phyloP scores from a whole-genome alignment of 2,797 vertebrate species.

The Threskiornis aethiopicus region DNA sequence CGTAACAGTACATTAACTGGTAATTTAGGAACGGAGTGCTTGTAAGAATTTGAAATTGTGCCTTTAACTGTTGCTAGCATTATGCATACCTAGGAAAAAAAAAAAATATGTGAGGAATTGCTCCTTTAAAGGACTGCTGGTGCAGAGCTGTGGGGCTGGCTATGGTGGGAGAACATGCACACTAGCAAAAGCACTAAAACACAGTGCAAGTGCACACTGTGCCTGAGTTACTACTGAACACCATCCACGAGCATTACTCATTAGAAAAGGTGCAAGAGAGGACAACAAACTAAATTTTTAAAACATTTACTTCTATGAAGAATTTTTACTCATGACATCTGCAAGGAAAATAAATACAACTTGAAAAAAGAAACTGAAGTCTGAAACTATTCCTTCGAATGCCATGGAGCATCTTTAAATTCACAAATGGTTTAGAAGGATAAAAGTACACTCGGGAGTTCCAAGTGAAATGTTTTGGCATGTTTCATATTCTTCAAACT shows the following conservation, averaged over 20 bases:
- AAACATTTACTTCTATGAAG: background rate
- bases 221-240: background rate
- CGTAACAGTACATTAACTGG: background rate
- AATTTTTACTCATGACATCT: background rate
- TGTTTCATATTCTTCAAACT: background rate
- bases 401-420: background rate
- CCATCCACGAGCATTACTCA: background rate
- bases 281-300: background rate
- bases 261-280: background rate
- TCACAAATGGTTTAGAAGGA: background rate
- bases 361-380: background rate
- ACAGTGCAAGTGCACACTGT: fast-evolving
- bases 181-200: background rate
- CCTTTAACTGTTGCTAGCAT: background rate
- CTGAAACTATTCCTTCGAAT: background rate
- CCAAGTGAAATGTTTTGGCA: background rate
- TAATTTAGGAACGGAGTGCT: background rate
- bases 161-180: background rate
- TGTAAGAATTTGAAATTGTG: background rate
- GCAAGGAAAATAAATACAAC: background rate
- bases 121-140: background rate
- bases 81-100: background rate
- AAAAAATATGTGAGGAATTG: background rate
- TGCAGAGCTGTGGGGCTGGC: background rate
- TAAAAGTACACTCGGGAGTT: background rate